Evolutionary conservation across 2,888 invertebrate species (phyloP), one percentile per base, ranked within the genome.

Genomic region (Tinea pellionella): DNA sequence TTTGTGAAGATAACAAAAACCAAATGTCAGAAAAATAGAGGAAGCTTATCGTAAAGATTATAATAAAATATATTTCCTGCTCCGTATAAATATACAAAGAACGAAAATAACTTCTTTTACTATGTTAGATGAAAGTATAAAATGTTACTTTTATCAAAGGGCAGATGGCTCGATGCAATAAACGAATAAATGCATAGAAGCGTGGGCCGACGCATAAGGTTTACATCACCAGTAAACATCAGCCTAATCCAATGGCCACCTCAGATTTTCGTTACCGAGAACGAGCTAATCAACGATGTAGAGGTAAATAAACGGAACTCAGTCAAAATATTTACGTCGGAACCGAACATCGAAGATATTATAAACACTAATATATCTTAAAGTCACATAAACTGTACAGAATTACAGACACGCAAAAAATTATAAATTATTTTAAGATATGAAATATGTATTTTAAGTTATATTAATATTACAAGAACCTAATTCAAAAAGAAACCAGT

Each of bases 171-270:
- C 24, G 53, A 53, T 32, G 57, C 57, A 32, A 57, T 57, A 32
- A 30, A 57, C 57, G 32, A 32, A 57, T 57, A 32, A 57, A 57
- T 32, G 57, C 57, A 57, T 32, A 13, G 57, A 13, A 3, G 57
- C 57, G 57, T 57, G 32, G 57, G 57, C 8, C 30, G 57, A 2
- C 13, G 15, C 32, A 32, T 15, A 32, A 32, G 32, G 32, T 57
- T 57, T 57, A 57, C 32, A 57, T 57, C 32, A 19, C 32, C 30
- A 57, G 57, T 57, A 57, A 57, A 57, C 57, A 57, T n/a, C 24
- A 55, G 57, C 13, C 57, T 30, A 12, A 57, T 57, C 13, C 32
- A 16, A 13, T 57, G 57, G 30, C 57, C 57, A 57, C 57, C 57
- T 30, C 30, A 57, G 57, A 55, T 19, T 32, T 32, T 19, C 16